Base-by-base conservation (phyloP, 2,113 vertebrate species). In the Eulacestoma nigropectus region DNA sequence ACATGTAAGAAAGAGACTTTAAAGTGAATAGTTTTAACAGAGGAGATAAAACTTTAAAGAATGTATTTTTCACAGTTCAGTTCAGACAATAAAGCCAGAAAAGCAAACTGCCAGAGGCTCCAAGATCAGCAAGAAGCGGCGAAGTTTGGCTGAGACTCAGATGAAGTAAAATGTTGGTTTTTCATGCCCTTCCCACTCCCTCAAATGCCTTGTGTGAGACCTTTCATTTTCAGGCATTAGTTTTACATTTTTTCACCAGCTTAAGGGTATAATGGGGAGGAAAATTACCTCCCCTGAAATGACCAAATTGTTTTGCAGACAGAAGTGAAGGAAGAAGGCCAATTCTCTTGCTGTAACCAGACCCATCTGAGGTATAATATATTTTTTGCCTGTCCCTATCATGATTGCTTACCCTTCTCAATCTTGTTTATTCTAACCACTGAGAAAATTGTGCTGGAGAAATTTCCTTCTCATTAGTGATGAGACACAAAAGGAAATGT, bases 201-300 rank as follows among this genome's bases (percentile, higher is more conserved):
- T 96, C 73, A 91, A 94, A 96, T 94, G 63, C 97, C 92, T 96
- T 94, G 92, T 2, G 1, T 97, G 96, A 97, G 60, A 97, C 91
- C 94, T 97, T 97, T 75, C 70, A 37, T 93, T 97, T 97, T 97
- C 83, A 96, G 87, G 89, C 94, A 96, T 95, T 96, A 96, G 95
- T 97, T 98, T 97, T 92, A 91, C 70, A 78, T 86, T 96, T 96
- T 82, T 41, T 42, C 74, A 22, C 47, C 42, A 27, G 73, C 73
- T 95, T 86, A 88, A 90, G 83, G 87, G 88, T 91, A 96, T 96
- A 97, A 96, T 95, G 87, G 93, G 97, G 97, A 96, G 68, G 89
- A 97, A 97, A 97, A 97, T 92, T 96, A 60, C 97, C 92, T 95
- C 84, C 89, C 47, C 50, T 88, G 84, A 97, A 97, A 91, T 5